phyloP scores from a whole-genome alignment of 2,113 vertebrate species.

The Sebastes schlegelii region DNA sequence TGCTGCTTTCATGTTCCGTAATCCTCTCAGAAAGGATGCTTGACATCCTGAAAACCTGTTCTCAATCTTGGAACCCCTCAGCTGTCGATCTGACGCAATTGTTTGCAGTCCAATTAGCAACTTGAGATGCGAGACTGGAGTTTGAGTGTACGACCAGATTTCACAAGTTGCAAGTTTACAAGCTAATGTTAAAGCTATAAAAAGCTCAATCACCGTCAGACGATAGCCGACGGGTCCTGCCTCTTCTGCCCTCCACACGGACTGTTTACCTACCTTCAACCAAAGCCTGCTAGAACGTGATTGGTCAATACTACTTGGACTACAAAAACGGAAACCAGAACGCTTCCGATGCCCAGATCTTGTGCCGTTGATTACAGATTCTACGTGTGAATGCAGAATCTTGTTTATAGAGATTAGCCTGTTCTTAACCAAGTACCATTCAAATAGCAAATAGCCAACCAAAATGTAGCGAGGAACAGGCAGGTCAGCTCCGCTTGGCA shows the following conservation, averaged over 20 bases:
- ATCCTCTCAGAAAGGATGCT: background rate
- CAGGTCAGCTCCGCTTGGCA: no score
- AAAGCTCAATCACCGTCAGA: no score
- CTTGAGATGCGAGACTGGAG: no score
- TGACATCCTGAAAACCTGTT: background rate
- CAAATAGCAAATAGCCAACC: no score
- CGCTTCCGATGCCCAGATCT: background rate
- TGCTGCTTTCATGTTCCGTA: background rate
- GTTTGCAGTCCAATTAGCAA: no score
- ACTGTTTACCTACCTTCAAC: background rate
- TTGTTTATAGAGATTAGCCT: background rate
- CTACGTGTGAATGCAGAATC: background rate
- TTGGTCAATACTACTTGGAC: background rate
- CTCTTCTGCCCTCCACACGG: background rate
- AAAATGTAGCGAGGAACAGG: no score
- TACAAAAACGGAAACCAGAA: background rate
- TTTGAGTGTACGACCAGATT: no score
- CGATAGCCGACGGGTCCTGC: background rate
- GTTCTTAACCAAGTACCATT: no score
- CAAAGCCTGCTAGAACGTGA: background rate
- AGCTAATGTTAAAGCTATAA: no score
- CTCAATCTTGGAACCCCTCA: background rate
- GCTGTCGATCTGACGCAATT: no score
- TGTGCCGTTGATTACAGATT: background rate
- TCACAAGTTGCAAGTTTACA: no score